Percentiles rank a stretch among this genome's conserved stretches.
Conservation (phyloP, 2,113 vertebrate genomes). For the Craseonycteris thonglongyai region DNA sequence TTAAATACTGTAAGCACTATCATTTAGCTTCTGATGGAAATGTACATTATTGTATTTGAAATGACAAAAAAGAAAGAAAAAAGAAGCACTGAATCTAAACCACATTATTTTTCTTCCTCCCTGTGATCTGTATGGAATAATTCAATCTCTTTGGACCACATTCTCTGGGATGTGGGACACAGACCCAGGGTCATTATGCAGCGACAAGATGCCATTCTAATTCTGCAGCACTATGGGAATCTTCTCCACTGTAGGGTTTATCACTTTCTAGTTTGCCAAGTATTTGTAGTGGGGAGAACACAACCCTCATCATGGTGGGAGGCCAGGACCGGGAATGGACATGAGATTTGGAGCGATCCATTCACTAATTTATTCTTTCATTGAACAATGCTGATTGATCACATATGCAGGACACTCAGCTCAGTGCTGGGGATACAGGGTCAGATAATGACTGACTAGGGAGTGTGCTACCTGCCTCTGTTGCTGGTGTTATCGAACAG, state of each 20-base stretch:
- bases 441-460: rapidly evolving
- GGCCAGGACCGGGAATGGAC: neutral
- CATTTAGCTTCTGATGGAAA: conserved; percentile 72
- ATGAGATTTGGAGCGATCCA: neutral
- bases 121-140: conserved; percentile 63
- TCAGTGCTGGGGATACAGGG: rapidly evolving
- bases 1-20: conserved; percentile 70
- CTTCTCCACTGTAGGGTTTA: conserved; percentile 1
- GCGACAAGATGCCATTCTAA: conserved; percentile 28
- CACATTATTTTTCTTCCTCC: conserved; percentile 2
- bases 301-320: neutral
- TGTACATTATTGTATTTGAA: conserved; percentile 61
- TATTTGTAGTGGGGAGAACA: neutral
- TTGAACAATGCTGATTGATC: neutral
- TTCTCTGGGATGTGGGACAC: conserved; percentile 40
- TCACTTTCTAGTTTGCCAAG: neutral
- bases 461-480: neutral
- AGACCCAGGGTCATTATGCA: conserved; percentile 20
- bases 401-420: rapidly evolving
- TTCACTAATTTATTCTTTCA: neutral
- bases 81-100: conserved; percentile 40
- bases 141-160: conserved; percentile 43
- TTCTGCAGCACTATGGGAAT: conserved; percentile 12
- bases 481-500: neutral
- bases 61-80: conserved; percentile 17